phyloP scores from a whole-genome alignment of 92 coral and sea anemone genomes.

The Diadumene lineata region DNA sequence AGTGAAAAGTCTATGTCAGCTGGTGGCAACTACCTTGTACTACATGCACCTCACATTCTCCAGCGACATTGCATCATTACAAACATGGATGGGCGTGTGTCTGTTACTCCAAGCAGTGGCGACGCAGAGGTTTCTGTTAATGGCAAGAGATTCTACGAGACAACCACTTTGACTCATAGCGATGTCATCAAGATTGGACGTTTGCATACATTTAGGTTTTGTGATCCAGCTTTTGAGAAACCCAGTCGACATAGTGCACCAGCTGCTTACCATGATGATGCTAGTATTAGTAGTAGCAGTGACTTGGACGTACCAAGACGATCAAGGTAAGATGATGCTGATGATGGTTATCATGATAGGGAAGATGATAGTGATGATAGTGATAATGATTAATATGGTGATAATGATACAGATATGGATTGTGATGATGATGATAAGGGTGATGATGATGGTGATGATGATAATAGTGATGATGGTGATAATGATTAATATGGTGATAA shows the following conservation, averaged over 20 bases:
- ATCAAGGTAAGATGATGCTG: conserved; percentile 8
- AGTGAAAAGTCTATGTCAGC: conserved; percentile 81
- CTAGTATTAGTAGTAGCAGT: conserved; percentile 64
- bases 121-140: conserved; percentile 79
- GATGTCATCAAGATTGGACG: conserved; percentile 74
- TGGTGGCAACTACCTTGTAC: conserved; percentile 57
- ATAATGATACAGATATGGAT: background rate
- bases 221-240: conserved; percentile 78
- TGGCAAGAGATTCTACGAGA: conserved; percentile 76
- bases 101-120: conserved; percentile 73
- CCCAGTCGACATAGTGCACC: conserved; percentile 61
- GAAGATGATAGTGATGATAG: background rate
- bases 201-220: conserved; percentile 61
- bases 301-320: conserved; percentile 49
- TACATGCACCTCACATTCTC: conserved; percentile 66
- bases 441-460: background rate
- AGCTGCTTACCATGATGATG: conserved; percentile 28
- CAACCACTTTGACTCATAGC: conserved; percentile 68
- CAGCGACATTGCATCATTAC: conserved; percentile 85
- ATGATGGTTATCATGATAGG: background rate
- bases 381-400: background rate
- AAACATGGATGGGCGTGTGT: conserved; percentile 78
- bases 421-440: background rate
- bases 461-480: background rate
- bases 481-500: background rate